Base-by-base conservation (phyloP, 2,797 vertebrate genomes). In the Propithecus deckenii region DNA sequence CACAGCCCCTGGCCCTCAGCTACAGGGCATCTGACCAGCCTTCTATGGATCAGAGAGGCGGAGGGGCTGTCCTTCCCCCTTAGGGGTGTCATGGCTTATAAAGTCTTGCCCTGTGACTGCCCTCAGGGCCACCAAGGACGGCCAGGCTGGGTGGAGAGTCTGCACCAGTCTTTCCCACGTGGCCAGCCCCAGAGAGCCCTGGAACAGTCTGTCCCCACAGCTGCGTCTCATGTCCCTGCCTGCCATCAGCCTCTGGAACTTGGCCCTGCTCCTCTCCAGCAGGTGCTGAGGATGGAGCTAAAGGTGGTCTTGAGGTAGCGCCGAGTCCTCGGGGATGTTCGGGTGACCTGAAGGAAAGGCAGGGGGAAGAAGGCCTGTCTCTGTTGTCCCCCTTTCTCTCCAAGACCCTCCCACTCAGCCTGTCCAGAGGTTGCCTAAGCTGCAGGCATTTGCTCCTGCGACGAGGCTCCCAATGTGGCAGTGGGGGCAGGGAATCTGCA, bases 81-180 rank as follows among this genome's bases (percentile, higher is more conserved):
- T 13, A 15, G 5, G 5, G 7, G 18, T 8, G 5, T 28, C 0
- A 0, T 25, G 38, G 32, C 72, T 13, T 13, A 9, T 32, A 6
- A 86, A 38, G 79, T 59, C 57, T 79, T 17, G 14, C 17, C 28
- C 84, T 2, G 7, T 32, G 38, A 48, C 12, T 28, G 9, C 61
- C 41, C 25, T 65, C 2, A 0, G 94, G 92, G 43, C n/a, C 9
- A 11, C 84, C 0, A 0, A 35, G 84, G 85, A 23, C 81, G 65
- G 17, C 80, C 20, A 1, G 80, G 25, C 83, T 78, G 35, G 13
- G 20, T 50, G 57, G 65, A 63, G n/a, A 78, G 81, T 35, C 69
- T 28, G 11, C 67, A 46, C 15, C 2, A 4, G 65, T 23, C 18
- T 4, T 69, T 67, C 91, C 67, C 81, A 57, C 3, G 0, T 35